Evolutionary conservation across 2,113 vertebrate genomes (phyloP), one percentile per base, ranked within the genome.

Genomic region (Nicator chloris): DNA sequence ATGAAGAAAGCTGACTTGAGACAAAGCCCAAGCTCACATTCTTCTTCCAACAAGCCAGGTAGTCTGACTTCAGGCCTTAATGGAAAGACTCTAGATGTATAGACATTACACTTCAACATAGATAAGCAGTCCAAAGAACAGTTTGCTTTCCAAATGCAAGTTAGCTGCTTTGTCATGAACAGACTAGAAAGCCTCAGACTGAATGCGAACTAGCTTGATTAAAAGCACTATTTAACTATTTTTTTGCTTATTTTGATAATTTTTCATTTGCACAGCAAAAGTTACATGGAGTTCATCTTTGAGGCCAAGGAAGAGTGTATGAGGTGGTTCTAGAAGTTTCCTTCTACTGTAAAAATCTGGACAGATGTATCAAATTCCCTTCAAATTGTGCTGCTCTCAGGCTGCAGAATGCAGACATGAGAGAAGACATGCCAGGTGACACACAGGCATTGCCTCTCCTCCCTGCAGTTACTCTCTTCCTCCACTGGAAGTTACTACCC

Each of bases 41-140:
- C 53, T 63, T 57, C 64, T 45, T 82, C 44, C 56, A 77, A 35
- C 13, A 63, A n/a, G 54, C 19, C 70, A 95, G 30, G n/a, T 7
- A 77, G 64, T 47, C 40, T 61, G 68, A 88, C 75, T 71, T 68
- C 17, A 11, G 35, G 39, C 42, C 51, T 75, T 56, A 42, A 42
- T 4, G 42, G 80, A 27, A 47, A 28, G 6, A 6, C n/a, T 85
- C 24, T 7, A 28, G 27, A 49, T 11, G 10, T 56, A 72, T 66
- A 84, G 63, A 56, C n/a, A 76, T 37, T 44, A 65, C 1, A 1
- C 30, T 82, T 50, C 72, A 88, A 70, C 39, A 54, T 3, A 86
- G 95, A 94, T 78, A 95, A 90, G 76, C 39, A 4, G 88, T 95
- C 94, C 88, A 96, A 94, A 95, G 86, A 86, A 84, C 96, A 93